Base-by-base conservation (phyloP, 2,888 invertebrate genomes). In the Diadegma fenestrale region DNA sequence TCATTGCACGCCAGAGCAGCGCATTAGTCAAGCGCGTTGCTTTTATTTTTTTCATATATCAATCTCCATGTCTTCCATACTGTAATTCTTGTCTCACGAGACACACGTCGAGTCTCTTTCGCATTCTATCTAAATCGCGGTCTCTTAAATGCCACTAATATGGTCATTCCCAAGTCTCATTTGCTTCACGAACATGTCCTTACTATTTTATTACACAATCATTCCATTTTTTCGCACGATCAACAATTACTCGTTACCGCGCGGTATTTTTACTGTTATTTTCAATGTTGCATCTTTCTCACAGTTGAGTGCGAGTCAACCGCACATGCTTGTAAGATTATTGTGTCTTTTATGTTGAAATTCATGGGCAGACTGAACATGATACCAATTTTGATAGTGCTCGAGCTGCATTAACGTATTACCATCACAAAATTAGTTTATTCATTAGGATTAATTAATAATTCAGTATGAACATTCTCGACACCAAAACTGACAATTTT, bases 1-100 rank as follows among this genome's bases (percentile, higher is more conserved):
- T 80, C 80, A 84, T 54, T 84, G 54, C 75, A 80, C 75, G 69
- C 30, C 75, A 43, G n/a, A n/a, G 19, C 64, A 75, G 75, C 30
- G 79, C 69, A 71, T 75, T 75, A 84, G 79, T 75, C 75, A 73
- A 48, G 41, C 19, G 41, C 19, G 30, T 26, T 33, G 33, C 76
- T 66, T 66, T 19, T 72, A 22, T 30, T 41, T 22, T n/a, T n/a
- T 26, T 22, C 33, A 26, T 22, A 26, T 22, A 68, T 22, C 41
- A 33, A 66, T 41, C 37, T 66, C 63, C n/a, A 17, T 43, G 51
- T 63, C 26, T 68, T 72, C 72, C 58, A 72, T 54, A 66, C 71
- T 61, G 19, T 72, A 66, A 22, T 1, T 73, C 51, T 45, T 51
- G 51, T 37, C 37, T 76, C 43, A 26, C 61, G 26, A 45, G 8